A percentile compares a stretch with the other conserved stretches of the same genome.
Evolutionary conservation across 2,888 invertebrate species (phyloP).

Genomic region (Pycnomerus fuliginosus): DNA sequence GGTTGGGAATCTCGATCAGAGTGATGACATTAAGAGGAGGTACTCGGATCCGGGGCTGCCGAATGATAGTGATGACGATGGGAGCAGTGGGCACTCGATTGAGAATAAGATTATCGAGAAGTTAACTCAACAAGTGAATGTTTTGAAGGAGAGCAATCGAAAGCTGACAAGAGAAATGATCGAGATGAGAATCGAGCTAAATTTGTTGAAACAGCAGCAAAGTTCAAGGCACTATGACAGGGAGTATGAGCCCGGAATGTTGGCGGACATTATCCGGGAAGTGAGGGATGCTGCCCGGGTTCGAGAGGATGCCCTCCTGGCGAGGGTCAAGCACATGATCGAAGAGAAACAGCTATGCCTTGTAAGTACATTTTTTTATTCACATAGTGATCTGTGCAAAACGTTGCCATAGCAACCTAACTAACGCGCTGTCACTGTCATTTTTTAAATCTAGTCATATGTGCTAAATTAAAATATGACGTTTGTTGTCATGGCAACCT

Average conservation of each 20-base stretch:
- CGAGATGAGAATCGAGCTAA: slow-evolving; percentile 67
- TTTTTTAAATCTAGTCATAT: no score
- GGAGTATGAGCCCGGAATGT: slow-evolving; percentile 69
- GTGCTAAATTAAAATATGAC: no score
- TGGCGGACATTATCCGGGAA: slow-evolving; percentile 71
- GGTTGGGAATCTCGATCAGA: slow-evolving; percentile 64
- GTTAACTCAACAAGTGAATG: slow-evolving; percentile 71
- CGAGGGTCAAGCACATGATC: slow-evolving; percentile 61
- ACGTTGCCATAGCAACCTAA: no score
- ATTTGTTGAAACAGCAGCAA: slow-evolving; percentile 47
- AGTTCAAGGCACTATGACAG: slow-evolving; percentile 45
- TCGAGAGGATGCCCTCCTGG: slow-evolving; percentile 69
- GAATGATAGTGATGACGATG: slow-evolving; percentile 53
- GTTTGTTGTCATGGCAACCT: no score
- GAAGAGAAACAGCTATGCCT: slow-evolving; percentile 56
- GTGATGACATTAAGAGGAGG: slow-evolving; percentile 57
- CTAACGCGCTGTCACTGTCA: no score
- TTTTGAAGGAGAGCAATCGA: slow-evolving; percentile 70
- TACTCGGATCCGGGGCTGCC: slow-evolving; percentile 69
- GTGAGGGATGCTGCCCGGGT: slow-evolving; percentile 71
- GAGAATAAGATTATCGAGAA: slow-evolving; percentile 63
- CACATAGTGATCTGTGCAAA: no score
- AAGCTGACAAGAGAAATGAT: slow-evolving; percentile 74
- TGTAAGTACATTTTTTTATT: slow-evolving; percentile 41
- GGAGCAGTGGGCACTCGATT: slow-evolving; percentile 56